Base-by-base conservation (phyloP, 2,113 vertebrate species). In the Electrona antarctica region DNA sequence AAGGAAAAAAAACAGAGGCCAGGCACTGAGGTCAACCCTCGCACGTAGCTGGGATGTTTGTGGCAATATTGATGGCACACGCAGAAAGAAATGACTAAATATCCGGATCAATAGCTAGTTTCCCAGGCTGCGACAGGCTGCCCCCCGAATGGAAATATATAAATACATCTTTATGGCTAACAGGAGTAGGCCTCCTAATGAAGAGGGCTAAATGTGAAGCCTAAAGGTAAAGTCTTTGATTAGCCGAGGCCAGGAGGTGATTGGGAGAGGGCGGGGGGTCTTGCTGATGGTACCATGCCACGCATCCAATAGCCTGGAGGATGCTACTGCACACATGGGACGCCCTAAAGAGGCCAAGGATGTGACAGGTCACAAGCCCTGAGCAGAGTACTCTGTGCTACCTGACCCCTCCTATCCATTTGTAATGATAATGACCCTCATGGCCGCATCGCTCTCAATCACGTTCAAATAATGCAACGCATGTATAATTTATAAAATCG, bases 101-200 rank as follows among this genome's bases (percentile, higher is more conserved):
- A 96, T 94, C 93, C 92, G 93, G 96, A 99, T 99, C 97, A 95
- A 98, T 98, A 99, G 92, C 94, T 98, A 94, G 95, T 97, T 98
- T 98, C 94, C 94, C 92, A 88, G 71, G 77, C 88, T 77, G 92
- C 91, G 95, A 95, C 95, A 95, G 95, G 93, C 94, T 93, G 93
- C 93, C 33, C 33, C 33, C 88, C 92, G 94, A 94, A 95, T 94
- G 96, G 95, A 95, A 96, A 95, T 95, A 93, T 97, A 94, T 96
- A 92, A 93, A 92, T 90, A 92, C 90, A 94, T 95, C 94, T 97
- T 96, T 95, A 97, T 94, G 92, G 93, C 94, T 92, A 21, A 91
- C 91, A 87, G 95, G 94, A 95, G 94, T 94, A 93, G 93, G 95
- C 70, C 56, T 41, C 33, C 73, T 82, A 95, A 97, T 94, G 94